These are phyloP conservation scores for Chloroclysta siterata DNA, from an alignment of 2,888 invertebrate species.

Conservation along the genomic window DNA sequence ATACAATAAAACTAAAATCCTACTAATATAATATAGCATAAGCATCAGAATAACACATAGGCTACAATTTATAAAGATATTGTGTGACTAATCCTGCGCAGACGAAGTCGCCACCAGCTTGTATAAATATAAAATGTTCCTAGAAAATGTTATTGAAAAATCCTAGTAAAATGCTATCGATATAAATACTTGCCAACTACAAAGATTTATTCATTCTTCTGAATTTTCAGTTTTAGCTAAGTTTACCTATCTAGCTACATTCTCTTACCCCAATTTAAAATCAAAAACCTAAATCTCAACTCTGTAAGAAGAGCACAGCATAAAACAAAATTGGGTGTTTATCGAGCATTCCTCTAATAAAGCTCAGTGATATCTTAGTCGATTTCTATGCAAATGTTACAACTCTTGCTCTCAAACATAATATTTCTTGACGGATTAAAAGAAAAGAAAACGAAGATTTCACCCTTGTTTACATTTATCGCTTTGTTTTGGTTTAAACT, in stretches of 20 bases:
- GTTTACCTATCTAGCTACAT: too few species aligned
- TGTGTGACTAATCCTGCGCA: too few species aligned
- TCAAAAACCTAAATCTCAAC: conserved; percentile 45
- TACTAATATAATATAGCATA: too few species aligned
- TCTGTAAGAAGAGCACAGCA: conserved; percentile 49
- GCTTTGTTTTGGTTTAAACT: conserved; percentile 47
- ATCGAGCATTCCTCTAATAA: conserved; percentile 66
- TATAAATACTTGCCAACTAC: too few species aligned
- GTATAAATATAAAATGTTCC: too few species aligned
- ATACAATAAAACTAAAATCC: neutral
- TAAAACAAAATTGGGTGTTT: conserved; percentile 65
- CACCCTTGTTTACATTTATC: conserved; percentile 59
- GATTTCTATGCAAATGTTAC: conserved; percentile 76
- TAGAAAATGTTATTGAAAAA: too few species aligned
- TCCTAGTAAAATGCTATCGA: too few species aligned
- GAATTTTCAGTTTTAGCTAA: too few species aligned
- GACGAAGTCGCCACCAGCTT: too few species aligned
- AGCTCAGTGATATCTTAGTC: conserved; percentile 63
- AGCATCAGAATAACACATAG: too few species aligned
- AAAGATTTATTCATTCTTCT: too few species aligned
- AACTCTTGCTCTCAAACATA: conserved; percentile 70
- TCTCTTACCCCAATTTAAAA: conserved; percentile 40
- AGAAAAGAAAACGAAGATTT: conserved; percentile 65
- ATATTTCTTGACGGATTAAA: conserved; percentile 64
- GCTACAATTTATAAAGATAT: too few species aligned